Conservation (phyloP, 2,113 vertebrate species). For the Argyrosomus japonicus region DNA sequence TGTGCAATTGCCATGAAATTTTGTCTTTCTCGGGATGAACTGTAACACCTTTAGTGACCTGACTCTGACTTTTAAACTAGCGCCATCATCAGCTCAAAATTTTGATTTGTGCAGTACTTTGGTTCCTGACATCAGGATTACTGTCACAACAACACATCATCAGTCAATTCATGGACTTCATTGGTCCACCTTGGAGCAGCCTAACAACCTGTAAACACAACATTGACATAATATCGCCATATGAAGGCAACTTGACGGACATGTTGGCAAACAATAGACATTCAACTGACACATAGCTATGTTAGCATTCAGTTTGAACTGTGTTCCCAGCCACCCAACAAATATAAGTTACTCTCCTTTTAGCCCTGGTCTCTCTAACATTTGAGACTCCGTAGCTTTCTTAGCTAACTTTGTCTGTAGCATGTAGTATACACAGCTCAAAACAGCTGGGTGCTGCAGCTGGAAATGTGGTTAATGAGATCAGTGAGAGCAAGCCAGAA, state of each 20-base stretch:
- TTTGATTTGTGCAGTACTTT: no score
- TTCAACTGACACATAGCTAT: background rate
- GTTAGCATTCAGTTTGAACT: background rate
- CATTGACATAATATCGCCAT: no score
- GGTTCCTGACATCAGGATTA: no score
- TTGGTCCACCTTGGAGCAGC: background rate
- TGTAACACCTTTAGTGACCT: background rate
- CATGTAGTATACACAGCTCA: no score
- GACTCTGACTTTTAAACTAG: background rate
- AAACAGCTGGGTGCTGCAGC: background rate
- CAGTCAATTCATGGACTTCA: no score
- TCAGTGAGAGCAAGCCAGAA: background rate
- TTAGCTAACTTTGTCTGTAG: background rate
- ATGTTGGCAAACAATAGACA: background rate
- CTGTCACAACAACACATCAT: no score
- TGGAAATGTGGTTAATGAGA: background rate
- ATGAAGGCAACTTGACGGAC: background rate
- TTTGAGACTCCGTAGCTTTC: background rate
- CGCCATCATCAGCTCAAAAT: background rate
- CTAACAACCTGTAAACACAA: no score
- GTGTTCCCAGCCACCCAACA: background rate
- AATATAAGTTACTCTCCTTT: background rate
- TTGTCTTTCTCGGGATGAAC: no score
- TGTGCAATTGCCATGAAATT: no score
- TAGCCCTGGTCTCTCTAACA: background rate